Base-by-base conservation (phyloP, 1,140 invertebrate genomes). In the Liolophura sinensis region DNA sequence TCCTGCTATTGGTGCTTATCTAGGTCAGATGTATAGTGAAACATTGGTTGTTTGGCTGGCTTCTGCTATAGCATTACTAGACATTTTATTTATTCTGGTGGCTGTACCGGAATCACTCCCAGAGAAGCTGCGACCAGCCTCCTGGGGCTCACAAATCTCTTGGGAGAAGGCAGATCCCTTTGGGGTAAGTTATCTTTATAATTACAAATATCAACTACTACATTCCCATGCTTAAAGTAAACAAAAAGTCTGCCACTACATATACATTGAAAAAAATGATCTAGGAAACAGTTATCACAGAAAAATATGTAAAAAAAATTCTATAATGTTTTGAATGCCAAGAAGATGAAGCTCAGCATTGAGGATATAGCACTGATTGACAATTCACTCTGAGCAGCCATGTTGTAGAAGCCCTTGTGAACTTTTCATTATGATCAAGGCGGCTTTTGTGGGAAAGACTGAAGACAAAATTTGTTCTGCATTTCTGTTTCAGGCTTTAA, bases 161-260 rank as follows among this genome's bases (percentile, higher is more conserved):
- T 89, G 89, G 88, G 96, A 99, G 84, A 94, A 97, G 82, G 96
- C 96, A 18, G 97, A 99, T 89, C 98, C 98, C 22, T 99, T 99
- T 86, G 89, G 94, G 48, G 92, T 92, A 85, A 87, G 84, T 84
- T 9, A 40, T 40, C 9, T 40, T 40, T 3, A 40, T 40, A 40
- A 40, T 40, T 5, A 40, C 31, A 40, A 40, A 40, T 9, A 40
- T 40, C 3, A 40, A 40, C 9, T 40, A 40, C 9, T 40, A 40
- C 9, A 3, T 5, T 40, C 31, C 31, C 9, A n/a, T n/a, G n/a
- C n/a, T 15, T 50, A 15, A 50, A 15, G 49, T 50, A 14, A 50
- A 50, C n/a, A n/a, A n/a, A n/a, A n/a, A n/a, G n/a, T n/a, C n/a
- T n/a, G n/a, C n/a, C n/a, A n/a, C n/a, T n/a, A n/a, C n/a, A n/a